These are phyloP conservation scores for Microcebus lehilahytsara DNA, from an alignment of 2,113 vertebrate genomes.

Conservation along the genomic window DNA sequence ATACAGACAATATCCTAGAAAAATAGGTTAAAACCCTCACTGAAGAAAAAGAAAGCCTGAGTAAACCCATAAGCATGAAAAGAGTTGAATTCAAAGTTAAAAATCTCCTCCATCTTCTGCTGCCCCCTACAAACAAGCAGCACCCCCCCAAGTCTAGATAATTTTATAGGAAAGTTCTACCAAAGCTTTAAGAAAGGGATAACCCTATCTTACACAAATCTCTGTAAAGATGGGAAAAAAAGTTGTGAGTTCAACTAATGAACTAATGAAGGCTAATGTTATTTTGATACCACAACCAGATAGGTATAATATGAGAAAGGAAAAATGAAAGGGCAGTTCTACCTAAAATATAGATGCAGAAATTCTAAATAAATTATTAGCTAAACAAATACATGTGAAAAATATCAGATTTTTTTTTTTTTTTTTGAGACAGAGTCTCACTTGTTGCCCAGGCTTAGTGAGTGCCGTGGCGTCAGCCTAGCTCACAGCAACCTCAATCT, in stretches of 20 bases:
- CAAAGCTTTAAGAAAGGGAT: not conserved
- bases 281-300: not conserved
- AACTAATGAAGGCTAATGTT: not conserved
- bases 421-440: too few relatives aligned
- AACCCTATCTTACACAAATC: not conserved
- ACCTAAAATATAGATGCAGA: not conserved
- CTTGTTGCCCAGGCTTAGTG: too few relatives aligned
- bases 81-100: not conserved
- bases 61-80: not conserved
- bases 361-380: not conserved
- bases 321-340: not conserved
- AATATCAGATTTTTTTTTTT: too few relatives aligned
- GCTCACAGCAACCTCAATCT: too few relatives aligned
- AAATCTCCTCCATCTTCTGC: not conserved
- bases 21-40: not conserved
- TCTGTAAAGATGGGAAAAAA: not conserved
- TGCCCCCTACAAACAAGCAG: not conserved
- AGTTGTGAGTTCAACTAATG: not conserved
- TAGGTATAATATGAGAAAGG: not conserved
- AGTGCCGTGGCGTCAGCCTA: too few relatives aligned
- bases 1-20: not conserved
- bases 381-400: not conserved
- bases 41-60: not conserved
- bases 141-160: not conserved
- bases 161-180: not conserved